phyloP scores from a whole-genome alignment of 1,140 invertebrate species.

The Trichomalopsis sarcophagae region DNA sequence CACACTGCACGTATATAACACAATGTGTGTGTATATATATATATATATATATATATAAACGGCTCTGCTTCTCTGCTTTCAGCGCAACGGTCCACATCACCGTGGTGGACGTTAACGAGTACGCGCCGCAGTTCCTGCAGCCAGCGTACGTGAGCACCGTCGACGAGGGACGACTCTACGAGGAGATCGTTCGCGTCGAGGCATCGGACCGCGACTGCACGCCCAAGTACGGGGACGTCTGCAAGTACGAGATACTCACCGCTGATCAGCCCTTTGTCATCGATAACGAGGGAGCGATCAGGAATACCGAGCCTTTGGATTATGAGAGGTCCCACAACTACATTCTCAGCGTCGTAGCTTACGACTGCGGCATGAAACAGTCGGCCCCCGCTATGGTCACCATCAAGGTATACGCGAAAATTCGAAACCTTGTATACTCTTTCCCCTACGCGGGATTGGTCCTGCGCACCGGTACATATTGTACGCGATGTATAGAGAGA shows the following conservation, averaged over 20 bases:
- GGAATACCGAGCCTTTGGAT: constrained; percentile 93
- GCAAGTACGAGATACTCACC: constrained; percentile 96
- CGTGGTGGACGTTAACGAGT: constrained; percentile 97
- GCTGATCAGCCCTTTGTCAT: constrained; percentile 93
- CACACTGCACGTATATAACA: no score
- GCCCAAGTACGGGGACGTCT: constrained; percentile 93
- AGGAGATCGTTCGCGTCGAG: constrained; percentile 92
- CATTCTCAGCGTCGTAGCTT: constrained; percentile 96
- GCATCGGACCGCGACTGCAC: constrained; percentile 94
- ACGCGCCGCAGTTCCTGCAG: constrained; percentile 90
- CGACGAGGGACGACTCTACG: constrained; percentile 92
- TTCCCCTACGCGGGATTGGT: not conserved
- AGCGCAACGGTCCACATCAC: constrained; percentile 95
- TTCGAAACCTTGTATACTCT: no score
- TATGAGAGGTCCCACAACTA: constrained; percentile 95
- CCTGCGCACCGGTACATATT: not conserved
- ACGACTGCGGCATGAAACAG: constrained; percentile 95
- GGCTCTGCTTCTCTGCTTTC: constrained; percentile 68
- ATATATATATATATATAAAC: no score
- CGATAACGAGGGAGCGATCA: constrained; percentile 92
- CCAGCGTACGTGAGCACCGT: constrained; percentile 93
- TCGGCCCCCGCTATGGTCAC: constrained; percentile 94
- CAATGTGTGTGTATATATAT: no score
- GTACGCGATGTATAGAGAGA: not conserved
- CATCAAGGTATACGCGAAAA: constrained; percentile 78